phyloP scores from a whole-genome alignment of 2,797 vertebrate genomes.

The Molothrus aeneus region DNA sequence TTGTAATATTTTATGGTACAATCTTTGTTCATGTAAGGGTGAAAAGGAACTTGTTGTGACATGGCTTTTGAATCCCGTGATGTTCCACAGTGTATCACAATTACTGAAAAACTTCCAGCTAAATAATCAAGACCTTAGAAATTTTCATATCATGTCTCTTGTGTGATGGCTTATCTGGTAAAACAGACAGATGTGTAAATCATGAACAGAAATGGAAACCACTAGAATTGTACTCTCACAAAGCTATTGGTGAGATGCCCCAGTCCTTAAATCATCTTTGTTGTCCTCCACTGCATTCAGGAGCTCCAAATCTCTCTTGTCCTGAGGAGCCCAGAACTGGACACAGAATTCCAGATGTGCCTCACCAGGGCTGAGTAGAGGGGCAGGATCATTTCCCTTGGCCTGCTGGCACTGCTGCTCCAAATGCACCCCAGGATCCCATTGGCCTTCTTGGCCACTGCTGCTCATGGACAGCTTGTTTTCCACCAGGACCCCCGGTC shows the following conservation, averaged over 20 bases:
- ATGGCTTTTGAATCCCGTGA: not conserved
- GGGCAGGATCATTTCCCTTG: not conserved
- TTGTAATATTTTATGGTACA: not conserved
- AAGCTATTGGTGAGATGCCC: not conserved
- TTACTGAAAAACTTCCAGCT: not conserved
- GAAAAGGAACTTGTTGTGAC: not conserved
- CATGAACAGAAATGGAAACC: not conserved
- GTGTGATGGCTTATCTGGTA: not conserved
- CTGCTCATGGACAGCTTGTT: not conserved
- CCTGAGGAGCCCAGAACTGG: not conserved
- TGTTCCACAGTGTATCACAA: not conserved
- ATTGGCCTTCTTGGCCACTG: not conserved
- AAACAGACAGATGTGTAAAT: not conserved
- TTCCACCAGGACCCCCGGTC: not conserved
- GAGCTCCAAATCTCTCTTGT: not conserved
- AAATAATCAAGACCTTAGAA: not conserved
- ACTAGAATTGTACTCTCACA: not conserved
- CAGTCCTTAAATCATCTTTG: not conserved
- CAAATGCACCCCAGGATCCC: not conserved
- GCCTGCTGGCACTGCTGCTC: not conserved
- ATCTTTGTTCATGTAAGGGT: not conserved
- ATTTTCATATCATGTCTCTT: not conserved
- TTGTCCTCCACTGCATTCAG: fast-evolving
- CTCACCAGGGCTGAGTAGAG: not conserved
- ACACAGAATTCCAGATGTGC: not conserved